Conservation (phyloP, 1,140 invertebrate genomes). For the Trigoniulus corallinus region DNA sequence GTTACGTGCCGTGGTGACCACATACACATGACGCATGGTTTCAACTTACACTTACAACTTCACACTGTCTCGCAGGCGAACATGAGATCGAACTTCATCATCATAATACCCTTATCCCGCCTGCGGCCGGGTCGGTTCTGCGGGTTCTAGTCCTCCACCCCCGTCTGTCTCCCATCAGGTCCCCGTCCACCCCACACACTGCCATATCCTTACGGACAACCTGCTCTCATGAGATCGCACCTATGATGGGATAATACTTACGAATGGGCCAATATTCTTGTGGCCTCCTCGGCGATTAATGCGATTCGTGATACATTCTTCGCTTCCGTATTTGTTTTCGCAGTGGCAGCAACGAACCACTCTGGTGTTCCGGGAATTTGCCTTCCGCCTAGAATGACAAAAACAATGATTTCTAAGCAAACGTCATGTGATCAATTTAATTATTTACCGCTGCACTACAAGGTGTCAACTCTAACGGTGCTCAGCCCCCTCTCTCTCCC, state of each 20-base stretch:
- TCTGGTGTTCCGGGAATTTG: slow-evolving; percentile 28
- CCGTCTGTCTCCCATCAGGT: too few species aligned
- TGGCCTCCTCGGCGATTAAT: slow-evolving; percentile 33
- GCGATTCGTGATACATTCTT: slow-evolving; percentile 33
- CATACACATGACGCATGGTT: background rate
- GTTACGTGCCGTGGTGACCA: too few species aligned
- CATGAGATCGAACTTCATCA: too few species aligned
- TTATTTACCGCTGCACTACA: background rate
- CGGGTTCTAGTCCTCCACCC: too few species aligned
- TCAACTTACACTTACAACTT: background rate
- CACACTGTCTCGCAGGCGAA: too few species aligned
- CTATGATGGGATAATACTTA: slow-evolving; percentile 17
- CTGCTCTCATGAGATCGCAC: background rate
- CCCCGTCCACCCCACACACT: too few species aligned
- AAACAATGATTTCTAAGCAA: background rate
- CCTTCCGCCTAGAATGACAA: slow-evolving; percentile 19
- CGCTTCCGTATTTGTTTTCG: slow-evolving; percentile 26
- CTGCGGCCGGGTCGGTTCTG: too few species aligned
- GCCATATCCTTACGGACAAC: too few species aligned
- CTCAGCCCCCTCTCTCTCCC: too few species aligned
- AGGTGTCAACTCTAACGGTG: too few species aligned
- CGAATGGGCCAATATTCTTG: slow-evolving; percentile 30
- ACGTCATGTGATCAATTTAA: background rate
- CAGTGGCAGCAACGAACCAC: slow-evolving; percentile 35
- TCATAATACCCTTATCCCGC: too few species aligned